Evolutionary conservation across 2,888 invertebrate species (phyloP).

Genomic region (Pachymerium ferrugineum): DNA sequence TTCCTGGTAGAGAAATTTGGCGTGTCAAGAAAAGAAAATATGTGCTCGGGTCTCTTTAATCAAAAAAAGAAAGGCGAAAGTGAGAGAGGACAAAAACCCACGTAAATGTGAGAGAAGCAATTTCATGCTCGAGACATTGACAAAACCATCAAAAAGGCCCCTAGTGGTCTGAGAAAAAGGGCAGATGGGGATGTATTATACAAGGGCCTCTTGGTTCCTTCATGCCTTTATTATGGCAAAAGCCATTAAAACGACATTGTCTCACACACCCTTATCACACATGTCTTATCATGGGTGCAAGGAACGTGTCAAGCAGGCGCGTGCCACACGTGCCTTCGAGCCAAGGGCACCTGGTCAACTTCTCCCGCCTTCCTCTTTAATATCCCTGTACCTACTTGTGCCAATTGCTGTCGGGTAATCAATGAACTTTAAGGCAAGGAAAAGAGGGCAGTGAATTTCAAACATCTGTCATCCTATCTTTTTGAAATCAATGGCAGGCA

Average conservation of each 20-base stretch:
- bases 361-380: not conserved
- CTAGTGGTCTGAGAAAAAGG: not conserved
- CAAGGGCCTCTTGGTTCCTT: not conserved
- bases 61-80: no score
- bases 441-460: not conserved
- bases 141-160: constrained; percentile 6
- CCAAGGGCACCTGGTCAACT: constrained; percentile 23
- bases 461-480: not conserved
- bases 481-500: constrained; percentile 11
- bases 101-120: not conserved
- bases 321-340: constrained; percentile 20
- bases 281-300: not conserved
- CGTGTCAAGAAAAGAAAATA: no score
- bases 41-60: no score
- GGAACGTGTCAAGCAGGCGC: constrained; percentile 11
- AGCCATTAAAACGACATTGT: constrained; percentile 25
- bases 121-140: not conserved
- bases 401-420: not conserved
- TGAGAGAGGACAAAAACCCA: not conserved
- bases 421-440: not conserved
- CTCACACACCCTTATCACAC: constrained; percentile 17
- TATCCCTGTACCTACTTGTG: not conserved
- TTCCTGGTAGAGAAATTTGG: no score
- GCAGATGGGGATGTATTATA: constrained; percentile 19
- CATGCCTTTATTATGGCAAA: constrained; percentile 11